A percentile compares a stretch with the other conserved stretches of the same genome.
Conservation (phyloP, 2,888 invertebrate species). For the Chrysolina oricalcia region DNA sequence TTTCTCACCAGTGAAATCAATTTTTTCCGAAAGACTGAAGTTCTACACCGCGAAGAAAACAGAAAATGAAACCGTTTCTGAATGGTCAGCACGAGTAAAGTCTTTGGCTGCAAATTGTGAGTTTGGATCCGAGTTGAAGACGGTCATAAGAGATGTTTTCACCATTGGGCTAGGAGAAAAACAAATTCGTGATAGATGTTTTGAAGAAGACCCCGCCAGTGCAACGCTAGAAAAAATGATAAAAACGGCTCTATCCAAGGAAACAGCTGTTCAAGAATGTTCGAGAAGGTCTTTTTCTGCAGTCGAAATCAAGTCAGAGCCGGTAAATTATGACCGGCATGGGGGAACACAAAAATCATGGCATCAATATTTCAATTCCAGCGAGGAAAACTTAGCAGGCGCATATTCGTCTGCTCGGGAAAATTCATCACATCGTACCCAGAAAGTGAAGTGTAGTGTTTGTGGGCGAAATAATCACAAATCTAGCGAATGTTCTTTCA, state of each 20-base stretch:
- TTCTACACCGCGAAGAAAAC: background rate
- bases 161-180: conserved; percentile 10
- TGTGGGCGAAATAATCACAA: conserved; percentile 1
- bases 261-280: background rate
- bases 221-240: background rate
- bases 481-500: background rate
- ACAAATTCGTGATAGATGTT: conserved; percentile 15
- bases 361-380: background rate
- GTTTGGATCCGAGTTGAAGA: conserved; percentile 9
- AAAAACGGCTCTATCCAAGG: background rate
- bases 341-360: background rate
- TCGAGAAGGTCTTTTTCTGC: background rate
- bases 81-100: conserved; percentile 19
- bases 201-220: conserved; percentile 11
- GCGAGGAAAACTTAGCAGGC: background rate
- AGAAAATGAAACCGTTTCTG: conserved; percentile 5
- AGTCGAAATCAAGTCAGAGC: conserved; percentile 3
- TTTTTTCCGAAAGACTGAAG: conserved; percentile 16
- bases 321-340: background rate
- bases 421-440: background rate
- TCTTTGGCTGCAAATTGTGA: background rate
- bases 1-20: conserved; percentile 12
- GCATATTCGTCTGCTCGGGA: background rate
- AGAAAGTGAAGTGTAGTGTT: conserved; percentile 10
- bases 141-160: conserved; percentile 17